Conservation (phyloP, 2,888 invertebrate species). For the Caenorhabditis panamensis region DNA sequence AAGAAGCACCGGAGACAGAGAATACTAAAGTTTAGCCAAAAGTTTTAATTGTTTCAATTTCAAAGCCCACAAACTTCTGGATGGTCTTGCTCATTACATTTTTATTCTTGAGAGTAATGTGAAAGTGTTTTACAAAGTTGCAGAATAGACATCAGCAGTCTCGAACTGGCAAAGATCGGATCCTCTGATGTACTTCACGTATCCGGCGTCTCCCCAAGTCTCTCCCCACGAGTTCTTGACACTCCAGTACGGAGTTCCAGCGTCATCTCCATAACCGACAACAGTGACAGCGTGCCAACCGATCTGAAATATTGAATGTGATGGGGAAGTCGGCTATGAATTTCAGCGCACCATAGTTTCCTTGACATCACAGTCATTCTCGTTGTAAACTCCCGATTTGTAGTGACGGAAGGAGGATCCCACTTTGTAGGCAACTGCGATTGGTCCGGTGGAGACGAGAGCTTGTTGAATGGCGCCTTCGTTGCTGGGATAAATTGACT, state of each 20-base stretch:
- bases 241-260: conserved; percentile 8
- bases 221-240: conserved; percentile 24
- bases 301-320: conserved; percentile 1
- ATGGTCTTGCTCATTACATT: no score
- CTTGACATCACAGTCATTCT: background rate
- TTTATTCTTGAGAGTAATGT: no score
- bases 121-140: background rate
- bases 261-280: conserved; percentile 17
- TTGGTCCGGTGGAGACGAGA: background rate
- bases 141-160: background rate
- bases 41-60: no score
- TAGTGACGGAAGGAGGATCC: background rate
- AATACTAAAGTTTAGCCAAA: background rate
- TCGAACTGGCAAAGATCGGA: conserved; percentile 5
- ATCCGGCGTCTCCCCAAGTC: conserved; percentile 16
- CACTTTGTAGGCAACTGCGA: background rate
- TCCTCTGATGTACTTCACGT: conserved; percentile 8
- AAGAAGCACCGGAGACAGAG: background rate
- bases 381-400: background rate
- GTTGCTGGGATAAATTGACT: background rate
- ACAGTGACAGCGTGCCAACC: conserved; percentile 18
- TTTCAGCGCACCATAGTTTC: background rate
- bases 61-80: no score
- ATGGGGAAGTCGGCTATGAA: background rate
- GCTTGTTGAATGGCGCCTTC: background rate